Conservation (phyloP, 2,113 vertebrate genomes). For the Proteles cristata region DNA sequence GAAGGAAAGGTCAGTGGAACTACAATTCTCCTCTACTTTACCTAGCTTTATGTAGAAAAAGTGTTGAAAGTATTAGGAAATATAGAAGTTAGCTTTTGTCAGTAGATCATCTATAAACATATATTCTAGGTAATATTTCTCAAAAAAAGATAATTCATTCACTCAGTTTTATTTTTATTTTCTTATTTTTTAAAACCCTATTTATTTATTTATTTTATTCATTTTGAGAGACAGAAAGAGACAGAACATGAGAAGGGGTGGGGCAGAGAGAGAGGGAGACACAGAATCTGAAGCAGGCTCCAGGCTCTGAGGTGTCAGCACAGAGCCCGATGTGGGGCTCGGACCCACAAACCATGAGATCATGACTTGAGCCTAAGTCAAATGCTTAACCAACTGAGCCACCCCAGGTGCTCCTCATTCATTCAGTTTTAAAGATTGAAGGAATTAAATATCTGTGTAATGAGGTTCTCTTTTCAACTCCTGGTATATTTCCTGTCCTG, state of each 20-base stretch:
- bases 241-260: too few species aligned
- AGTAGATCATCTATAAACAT: not conserved
- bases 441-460: conserved; percentile 15
- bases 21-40: not conserved
- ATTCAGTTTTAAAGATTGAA: conserved; percentile 22
- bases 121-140: not conserved
- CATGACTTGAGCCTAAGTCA: too few species aligned
- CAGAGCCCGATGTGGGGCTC: too few species aligned
- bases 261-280: too few species aligned
- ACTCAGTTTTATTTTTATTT: not conserved
- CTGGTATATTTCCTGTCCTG: not conserved
- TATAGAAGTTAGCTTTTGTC: not conserved
- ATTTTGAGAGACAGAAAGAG: too few species aligned
- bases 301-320: too few species aligned
- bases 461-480: conserved; percentile 16
- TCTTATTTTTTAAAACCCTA: too few species aligned
- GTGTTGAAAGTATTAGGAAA: not conserved
- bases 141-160: not conserved
- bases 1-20: not conserved
- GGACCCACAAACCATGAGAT: too few species aligned
- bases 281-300: too few species aligned
- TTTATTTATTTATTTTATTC: too few species aligned
- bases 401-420: not conserved
- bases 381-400: too few species aligned
- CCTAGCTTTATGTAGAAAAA: not conserved